phyloP scores from a whole-genome alignment of 23 tunicate species.

The Phallusia fumigata region DNA sequence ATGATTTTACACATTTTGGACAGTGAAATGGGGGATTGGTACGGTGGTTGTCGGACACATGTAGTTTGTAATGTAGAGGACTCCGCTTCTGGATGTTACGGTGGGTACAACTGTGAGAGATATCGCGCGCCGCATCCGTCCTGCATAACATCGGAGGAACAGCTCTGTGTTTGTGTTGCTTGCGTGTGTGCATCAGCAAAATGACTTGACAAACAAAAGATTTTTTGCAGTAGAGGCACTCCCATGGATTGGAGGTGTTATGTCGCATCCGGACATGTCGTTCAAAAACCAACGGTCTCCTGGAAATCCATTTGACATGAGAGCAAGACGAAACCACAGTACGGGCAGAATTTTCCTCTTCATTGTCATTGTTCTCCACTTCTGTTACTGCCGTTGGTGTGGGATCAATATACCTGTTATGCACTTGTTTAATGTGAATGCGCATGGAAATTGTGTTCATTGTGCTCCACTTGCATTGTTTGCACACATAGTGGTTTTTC shows the following conservation, averaged over 20 bases:
- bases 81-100: neutral
- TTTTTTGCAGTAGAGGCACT: neutral
- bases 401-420: neutral
- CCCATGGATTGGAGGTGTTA: neutral
- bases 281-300: neutral
- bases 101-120: neutral
- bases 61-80: neutral
- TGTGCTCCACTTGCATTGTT: neutral
- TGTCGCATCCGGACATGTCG: neutral
- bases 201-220: slow-evolving; percentile 4
- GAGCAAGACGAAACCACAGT: neutral
- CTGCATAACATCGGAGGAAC: neutral
- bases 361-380: neutral
- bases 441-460: neutral
- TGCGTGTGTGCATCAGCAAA: neutral
- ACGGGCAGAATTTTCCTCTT: neutral
- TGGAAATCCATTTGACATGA: neutral
- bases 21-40: neutral
- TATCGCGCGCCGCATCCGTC: neutral
- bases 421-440: neutral
- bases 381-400: neutral
- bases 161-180: neutral
- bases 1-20: neutral
- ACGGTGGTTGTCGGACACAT: neutral
- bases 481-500: neutral